Evolutionary conservation across 2,113 vertebrate genomes (phyloP), one percentile per base, ranked within the genome.

Genomic region (Oreochromis spilurus): DNA sequence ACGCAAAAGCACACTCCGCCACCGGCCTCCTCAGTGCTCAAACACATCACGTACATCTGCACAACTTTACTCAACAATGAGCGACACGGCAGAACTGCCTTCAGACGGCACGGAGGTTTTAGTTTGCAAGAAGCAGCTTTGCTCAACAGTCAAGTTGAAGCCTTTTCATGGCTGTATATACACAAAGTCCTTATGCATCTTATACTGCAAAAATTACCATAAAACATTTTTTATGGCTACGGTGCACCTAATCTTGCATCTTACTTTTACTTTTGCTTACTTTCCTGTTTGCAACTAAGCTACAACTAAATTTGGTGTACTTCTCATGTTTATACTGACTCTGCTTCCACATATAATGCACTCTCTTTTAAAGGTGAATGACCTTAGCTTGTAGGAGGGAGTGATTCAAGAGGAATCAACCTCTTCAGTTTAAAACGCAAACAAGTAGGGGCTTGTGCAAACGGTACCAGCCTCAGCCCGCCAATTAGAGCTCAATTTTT

Each of bases 1-100:
- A 89, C 75, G 82, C 94, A 91, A 43, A 77, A 92, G 91, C 93
- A 45, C 91, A 87, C 55, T 5, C 14, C 77, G 9, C 85, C 88
- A 16, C 82, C 75, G 85, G 78, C 88, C 87, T 40, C 19, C 87
- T 81, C 88, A 2, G 5, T 7, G 87, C 92, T 52, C 17, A 54
- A 75, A 62, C 88, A 75, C 90, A 86, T 86, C 91, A 90, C 80
- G 83, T 89, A 81, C 89, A 48, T 55, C 91, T 81, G 84, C 84
- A 92, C 91, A 70, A 89, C 91, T 90, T 88, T 11, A 88, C 52
- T 72, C 85, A 14, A 70, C 87, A 54, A 65, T 6, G 43, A 85
- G 82, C 84, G 58, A 29, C 84, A 19, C 62, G 6, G 85, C 75
- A 55, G 53, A 77, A 70, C 58, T 9, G 83, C 55, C 54, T 4